phyloP scores from a whole-genome alignment of 2,888 invertebrate genomes.

The Colletes collaris region DNA sequence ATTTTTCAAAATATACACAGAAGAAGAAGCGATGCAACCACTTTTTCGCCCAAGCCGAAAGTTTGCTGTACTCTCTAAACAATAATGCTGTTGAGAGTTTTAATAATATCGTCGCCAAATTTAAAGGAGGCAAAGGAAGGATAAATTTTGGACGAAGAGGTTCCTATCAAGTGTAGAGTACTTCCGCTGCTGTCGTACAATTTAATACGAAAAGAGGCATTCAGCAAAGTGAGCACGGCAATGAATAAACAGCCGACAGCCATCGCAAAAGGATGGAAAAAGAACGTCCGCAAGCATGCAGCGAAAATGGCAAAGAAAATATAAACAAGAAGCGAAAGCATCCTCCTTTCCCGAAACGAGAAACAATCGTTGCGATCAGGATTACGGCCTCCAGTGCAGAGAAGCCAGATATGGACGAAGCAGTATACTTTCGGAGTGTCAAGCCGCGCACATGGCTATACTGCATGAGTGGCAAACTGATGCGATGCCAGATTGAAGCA shows the following conservation, averaged over 20 bases:
- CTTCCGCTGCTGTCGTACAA: constrained; percentile 5
- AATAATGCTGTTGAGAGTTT: no score
- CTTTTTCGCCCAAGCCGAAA: no score
- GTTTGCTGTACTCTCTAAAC: no score
- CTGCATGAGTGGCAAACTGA: constrained; percentile 13
- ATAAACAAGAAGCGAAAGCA: constrained; percentile 4
- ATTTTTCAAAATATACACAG: no score
- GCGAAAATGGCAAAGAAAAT: constrained; percentile 3
- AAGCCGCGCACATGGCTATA: not conserved
- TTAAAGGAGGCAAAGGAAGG: constrained; percentile 16
- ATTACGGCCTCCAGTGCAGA: constrained; percentile 13
- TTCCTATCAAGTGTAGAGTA: constrained; percentile 5
- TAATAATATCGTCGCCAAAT: constrained; percentile 15
- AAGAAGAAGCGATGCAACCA: no score
- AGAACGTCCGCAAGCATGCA: constrained; percentile 7
- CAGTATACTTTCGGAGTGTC: constrained; percentile 4
- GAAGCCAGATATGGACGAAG: no score
- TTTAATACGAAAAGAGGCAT: no score
- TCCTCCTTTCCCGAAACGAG: not conserved
- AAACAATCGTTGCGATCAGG: constrained; percentile 18
- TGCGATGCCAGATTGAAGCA: not conserved
- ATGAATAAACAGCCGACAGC: no score
- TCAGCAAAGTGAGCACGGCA: no score
- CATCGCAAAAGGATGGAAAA: not conserved
- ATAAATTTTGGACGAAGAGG: constrained; percentile 14